phyloP scores from a whole-genome alignment of 2,888 invertebrate species.

The Noctua janthina region DNA sequence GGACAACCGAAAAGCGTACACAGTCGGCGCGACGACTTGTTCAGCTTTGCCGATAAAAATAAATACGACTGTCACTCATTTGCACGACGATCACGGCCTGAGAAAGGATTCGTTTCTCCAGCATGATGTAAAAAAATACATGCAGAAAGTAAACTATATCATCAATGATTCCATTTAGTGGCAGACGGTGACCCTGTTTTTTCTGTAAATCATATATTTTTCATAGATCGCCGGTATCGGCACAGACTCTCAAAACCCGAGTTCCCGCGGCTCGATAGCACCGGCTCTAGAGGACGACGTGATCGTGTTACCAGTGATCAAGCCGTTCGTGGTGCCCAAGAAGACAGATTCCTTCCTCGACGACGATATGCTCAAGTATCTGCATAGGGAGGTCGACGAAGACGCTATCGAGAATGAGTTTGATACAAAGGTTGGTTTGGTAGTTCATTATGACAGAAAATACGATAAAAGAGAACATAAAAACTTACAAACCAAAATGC shows the following conservation, averaged over 20 bases:
- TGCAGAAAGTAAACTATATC: neutral
- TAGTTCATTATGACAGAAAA: neutral
- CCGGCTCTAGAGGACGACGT: slow-evolving; percentile 83
- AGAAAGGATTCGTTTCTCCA: neutral
- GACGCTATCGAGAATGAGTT: slow-evolving; percentile 93
- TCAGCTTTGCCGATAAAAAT: neutral
- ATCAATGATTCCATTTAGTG: neutral
- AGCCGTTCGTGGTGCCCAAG: slow-evolving; percentile 65
- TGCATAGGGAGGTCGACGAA: slow-evolving; percentile 92
- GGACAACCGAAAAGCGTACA: neutral
- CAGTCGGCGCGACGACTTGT: neutral
- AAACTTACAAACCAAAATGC: neutral
- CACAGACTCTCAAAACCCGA: slow-evolving; percentile 92
- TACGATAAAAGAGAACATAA: neutral
- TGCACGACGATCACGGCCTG: neutral
- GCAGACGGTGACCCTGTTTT: neutral
- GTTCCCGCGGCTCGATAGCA: slow-evolving; percentile 92
- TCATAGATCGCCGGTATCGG: slow-evolving; percentile 90
- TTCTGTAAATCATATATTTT: neutral
- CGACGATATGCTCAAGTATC: slow-evolving; percentile 91
- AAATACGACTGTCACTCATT: neutral
- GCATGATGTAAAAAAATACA: neutral
- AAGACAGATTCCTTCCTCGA: slow-evolving; percentile 89
- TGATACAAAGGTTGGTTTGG: slow-evolving; percentile 90
- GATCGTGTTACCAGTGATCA: slow-evolving; percentile 77